Evolutionary conservation across 2,113 vertebrate species (phyloP).

Genomic region (Malurus alboscapulatus): DNA sequence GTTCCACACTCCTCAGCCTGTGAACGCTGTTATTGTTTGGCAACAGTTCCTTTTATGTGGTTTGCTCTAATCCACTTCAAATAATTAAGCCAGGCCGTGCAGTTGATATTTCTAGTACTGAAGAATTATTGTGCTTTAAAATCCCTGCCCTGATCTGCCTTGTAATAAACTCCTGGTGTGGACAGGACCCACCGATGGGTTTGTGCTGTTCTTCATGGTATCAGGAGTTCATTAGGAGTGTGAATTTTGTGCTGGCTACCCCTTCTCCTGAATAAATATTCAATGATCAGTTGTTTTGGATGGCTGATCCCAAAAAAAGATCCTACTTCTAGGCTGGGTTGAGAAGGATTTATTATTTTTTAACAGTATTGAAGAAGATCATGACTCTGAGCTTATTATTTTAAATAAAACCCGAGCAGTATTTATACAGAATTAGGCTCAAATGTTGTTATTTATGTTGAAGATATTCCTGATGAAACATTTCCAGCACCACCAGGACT

Average conservation of each 20-base stretch:
- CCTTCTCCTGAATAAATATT: not conserved
- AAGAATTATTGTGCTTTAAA: slow-evolving; percentile 10
- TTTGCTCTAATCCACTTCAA: slow-evolving; percentile 4
- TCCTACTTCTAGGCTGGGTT: not conserved
- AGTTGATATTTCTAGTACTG: not conserved
- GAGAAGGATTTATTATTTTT: not conserved
- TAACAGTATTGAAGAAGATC: not conserved
- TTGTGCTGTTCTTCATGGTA: not conserved
- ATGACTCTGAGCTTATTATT: not conserved
- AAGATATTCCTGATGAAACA: not conserved
- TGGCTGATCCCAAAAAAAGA: not conserved
- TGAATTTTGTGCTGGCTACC: not conserved
- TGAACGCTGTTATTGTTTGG: not conserved
- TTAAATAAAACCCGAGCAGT: not conserved
- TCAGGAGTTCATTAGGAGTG: not conserved
- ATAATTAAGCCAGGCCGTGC: not conserved
- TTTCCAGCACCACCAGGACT: not conserved
- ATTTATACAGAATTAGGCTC: not conserved
- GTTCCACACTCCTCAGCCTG: not conserved
- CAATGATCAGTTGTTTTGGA: not conserved
- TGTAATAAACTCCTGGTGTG: not conserved
- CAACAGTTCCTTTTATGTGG: slow-evolving; percentile 1
- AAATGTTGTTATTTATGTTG: not conserved
- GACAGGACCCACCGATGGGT: not conserved
- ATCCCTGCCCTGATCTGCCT: not conserved